Conservation (phyloP, 35 echinoderm and acorn worm genomes). For the Heliocidaris erythrogramma region DNA sequence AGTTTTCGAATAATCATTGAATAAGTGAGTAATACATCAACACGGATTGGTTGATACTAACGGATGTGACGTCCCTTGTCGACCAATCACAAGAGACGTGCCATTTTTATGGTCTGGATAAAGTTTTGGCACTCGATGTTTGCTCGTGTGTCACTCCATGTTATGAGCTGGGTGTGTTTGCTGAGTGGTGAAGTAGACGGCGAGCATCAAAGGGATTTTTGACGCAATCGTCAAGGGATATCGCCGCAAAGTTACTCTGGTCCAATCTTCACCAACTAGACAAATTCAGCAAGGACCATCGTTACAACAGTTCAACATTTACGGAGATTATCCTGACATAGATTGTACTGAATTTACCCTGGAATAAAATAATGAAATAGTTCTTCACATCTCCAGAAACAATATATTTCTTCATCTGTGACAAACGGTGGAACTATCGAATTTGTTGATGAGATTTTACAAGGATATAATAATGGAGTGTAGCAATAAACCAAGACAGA, state of each 20-base stretch:
- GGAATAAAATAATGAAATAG: not conserved
- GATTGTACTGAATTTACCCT: not conserved
- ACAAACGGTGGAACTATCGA: not conserved
- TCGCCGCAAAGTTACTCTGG: not conserved
- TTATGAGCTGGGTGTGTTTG: not conserved
- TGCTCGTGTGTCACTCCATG: not conserved
- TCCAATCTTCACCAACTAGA: not conserved
- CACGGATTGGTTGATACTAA: not conserved
- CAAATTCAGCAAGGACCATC: not conserved
- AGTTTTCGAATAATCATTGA: not conserved
- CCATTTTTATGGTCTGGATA: not conserved
- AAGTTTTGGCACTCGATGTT: not conserved
- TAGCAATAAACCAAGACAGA: not conserved
- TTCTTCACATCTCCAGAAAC: not conserved
- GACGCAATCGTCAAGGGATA: slow-evolving; percentile 30
- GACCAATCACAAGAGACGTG: slow-evolving; percentile 28
- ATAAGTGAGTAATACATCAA: slow-evolving; percentile 7
- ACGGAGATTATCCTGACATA: not conserved
- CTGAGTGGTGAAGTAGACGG: slow-evolving; percentile 14
- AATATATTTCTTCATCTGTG: not conserved
- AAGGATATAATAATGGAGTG: slow-evolving; percentile 31
- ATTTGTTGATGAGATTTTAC: not conserved
- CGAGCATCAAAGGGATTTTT: not conserved
- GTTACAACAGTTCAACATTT: not conserved
- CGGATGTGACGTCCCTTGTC: not conserved